phyloP scores from a whole-genome alignment of 2,113 vertebrate genomes.

The Cisticola juncidis region DNA sequence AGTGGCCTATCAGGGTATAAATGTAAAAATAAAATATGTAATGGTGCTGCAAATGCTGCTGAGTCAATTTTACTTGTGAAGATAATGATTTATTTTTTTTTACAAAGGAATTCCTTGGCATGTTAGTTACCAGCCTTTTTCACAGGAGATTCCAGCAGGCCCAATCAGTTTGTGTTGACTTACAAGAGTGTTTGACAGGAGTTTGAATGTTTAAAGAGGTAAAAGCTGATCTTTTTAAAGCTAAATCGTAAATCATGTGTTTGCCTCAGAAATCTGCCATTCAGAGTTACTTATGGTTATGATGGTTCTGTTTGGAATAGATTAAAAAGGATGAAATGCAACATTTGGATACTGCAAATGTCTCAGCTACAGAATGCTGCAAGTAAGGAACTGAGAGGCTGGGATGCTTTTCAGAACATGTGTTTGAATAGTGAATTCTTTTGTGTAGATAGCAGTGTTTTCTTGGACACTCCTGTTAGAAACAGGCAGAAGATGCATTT shows the following conservation, averaged over 20 bases:
- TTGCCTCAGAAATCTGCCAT: neutral
- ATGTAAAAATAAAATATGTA: neutral
- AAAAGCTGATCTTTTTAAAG: neutral
- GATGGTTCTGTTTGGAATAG: neutral
- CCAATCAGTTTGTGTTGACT: neutral
- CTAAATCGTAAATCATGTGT: neutral
- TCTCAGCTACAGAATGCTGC: neutral
- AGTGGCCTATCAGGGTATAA: conserved; percentile 1
- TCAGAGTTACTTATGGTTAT: neutral
- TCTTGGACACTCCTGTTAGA: neutral
- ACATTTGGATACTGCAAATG: neutral
- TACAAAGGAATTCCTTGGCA: neutral
- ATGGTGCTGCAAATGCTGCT: conserved; percentile 44
- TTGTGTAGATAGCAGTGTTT: neutral
- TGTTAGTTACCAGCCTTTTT: neutral
- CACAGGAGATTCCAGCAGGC: neutral
- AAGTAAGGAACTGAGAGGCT: neutral
- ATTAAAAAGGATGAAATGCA: neutral
- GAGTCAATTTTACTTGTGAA: conserved; percentile 21
- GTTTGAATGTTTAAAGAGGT: neutral
- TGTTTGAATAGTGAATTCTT: neutral
- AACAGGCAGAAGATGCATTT: neutral
- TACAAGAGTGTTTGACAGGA: neutral
- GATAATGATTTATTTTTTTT: conserved; percentile 50
- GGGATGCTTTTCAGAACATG: neutral